These are phyloP conservation scores for Papio anubis DNA, from an alignment of 2,113 vertebrate genomes.

Conservation along the genomic window DNA sequence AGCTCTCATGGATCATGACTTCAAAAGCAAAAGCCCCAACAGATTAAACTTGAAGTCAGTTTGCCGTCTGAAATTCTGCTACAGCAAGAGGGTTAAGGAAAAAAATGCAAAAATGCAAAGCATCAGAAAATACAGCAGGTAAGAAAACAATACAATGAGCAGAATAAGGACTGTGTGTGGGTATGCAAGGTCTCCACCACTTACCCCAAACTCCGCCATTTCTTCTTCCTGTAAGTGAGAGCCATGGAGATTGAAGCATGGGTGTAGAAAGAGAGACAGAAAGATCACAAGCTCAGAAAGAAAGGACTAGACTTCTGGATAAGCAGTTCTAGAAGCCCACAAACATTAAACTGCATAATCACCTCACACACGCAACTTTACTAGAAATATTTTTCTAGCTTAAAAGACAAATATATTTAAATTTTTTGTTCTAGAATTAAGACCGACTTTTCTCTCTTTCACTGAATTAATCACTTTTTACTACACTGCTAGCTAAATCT, in stretches of 20 bases:
- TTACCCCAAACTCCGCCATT: constrained; percentile 99
- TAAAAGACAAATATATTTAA: background rate
- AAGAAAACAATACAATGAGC: constrained; percentile 79
- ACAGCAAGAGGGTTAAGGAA: constrained; percentile 84
- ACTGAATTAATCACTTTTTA: background rate
- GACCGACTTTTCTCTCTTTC: background rate
- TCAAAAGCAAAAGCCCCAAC: constrained; percentile 84
- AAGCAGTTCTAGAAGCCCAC: constrained; percentile 88
- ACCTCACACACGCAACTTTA: background rate
- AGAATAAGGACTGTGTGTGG: constrained; percentile 79
- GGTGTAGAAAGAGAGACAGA: constrained; percentile 90
- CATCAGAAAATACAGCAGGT: constrained; percentile 82
- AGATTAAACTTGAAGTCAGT: constrained; percentile 79
- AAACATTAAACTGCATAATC: constrained; percentile 76
- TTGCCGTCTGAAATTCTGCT: constrained; percentile 63
- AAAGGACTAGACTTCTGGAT: constrained; percentile 90
- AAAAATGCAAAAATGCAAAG: constrained; percentile 76
- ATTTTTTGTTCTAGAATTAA: background rate
- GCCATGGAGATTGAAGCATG: constrained; percentile 94
- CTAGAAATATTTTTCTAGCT: constrained; percentile 57
- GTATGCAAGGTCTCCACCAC: constrained; percentile 86
- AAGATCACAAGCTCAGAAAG: constrained; percentile 96
- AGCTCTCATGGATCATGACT: constrained; percentile 66
- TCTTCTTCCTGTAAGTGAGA: constrained; percentile 99
- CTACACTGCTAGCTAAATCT: background rate